phyloP scores from a whole-genome alignment of 2,797 vertebrate genomes.

The Mormyrus proboscirostris region DNA sequence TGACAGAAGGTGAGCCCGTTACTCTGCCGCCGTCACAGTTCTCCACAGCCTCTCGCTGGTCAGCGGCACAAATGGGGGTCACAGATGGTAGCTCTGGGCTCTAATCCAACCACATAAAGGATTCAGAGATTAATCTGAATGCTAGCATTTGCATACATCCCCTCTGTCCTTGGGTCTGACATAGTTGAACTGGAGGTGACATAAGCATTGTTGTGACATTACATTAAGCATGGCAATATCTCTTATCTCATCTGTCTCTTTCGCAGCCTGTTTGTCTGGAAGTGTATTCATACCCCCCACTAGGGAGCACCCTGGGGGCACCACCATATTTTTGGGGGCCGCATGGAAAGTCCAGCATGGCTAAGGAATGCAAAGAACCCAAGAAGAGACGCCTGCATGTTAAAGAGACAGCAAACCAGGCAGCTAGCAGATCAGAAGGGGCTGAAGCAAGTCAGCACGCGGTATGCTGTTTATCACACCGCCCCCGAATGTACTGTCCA shows the following conservation, averaged over 20 bases:
- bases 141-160: not conserved
- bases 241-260: conserved; percentile 8
- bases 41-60: not conserved
- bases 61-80: not conserved
- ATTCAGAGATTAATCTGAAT: not conserved
- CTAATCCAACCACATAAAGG: not conserved
- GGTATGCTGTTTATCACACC: conserved; percentile 37
- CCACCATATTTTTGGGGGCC: conserved; percentile 31
- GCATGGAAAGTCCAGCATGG: conserved; percentile 43
- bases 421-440: conserved; percentile 49
- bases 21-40: not conserved
- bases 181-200: not conserved
- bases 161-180: not conserved
- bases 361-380: conserved; percentile 35
- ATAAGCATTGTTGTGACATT: not conserved
- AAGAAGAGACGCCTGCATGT: conserved; percentile 25
- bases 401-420: conserved; percentile 29
- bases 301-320: conserved; percentile 53
- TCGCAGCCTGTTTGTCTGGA: conserved; percentile 93
- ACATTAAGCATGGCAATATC: not conserved
- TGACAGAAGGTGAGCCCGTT: conserved; percentile 77
- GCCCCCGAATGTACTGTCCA: conserved; percentile 1
- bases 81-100: not conserved
- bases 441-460: conserved; percentile 48
- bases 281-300: conserved; percentile 84